Base-by-base conservation (phyloP, 1,140 invertebrate genomes). In the Calycopis cecrops region DNA sequence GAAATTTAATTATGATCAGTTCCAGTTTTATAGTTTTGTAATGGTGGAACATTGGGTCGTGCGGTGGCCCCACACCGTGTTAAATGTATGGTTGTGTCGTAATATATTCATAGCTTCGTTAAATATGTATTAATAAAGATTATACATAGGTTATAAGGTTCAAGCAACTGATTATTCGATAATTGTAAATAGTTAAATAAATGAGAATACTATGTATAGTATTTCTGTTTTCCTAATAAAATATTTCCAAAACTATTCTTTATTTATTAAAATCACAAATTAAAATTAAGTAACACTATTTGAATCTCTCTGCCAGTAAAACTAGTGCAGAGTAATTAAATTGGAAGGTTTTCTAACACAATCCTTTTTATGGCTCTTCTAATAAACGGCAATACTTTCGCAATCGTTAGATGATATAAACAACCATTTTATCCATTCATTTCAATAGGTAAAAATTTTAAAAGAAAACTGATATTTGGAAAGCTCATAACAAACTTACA, bases 11-110 rank as follows among this genome's bases (percentile, higher is more conserved):
- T 62, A 75, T 79, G 65, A 79, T 84, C 76, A 71, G 76, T 87
- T 87, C 79, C 79, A 85, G 79, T 83, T 83, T 79, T 79, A 80
- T 84, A 81, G 73, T 78, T 79, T 77, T 76, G 71, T 67, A 73
- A 76, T 69, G 81, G 83, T 86, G 78, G 73, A 74, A 80, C 78
- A 71, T 71, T 82, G 50, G 62, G 73, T 71, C 69, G 57, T 58
- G 58, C 56, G 62, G 51, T 57, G 40, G 69, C 71, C 55, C 57
- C 54, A 65, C 78, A 78, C 79, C 83, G 79, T 82, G 81, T 85
- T 86, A 81, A 86, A 83, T 85, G 70, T 85, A 86, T 87, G 84
- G 84, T 87, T 87, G 84, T 87, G 84, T 87, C 84, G 79, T 87
- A 85, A 80, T 73, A 81, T 83, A 84, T 84, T 73, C 74, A 80